phyloP scores from a whole-genome alignment of 2,113 vertebrate genomes.

The Arothron firmamentum region DNA sequence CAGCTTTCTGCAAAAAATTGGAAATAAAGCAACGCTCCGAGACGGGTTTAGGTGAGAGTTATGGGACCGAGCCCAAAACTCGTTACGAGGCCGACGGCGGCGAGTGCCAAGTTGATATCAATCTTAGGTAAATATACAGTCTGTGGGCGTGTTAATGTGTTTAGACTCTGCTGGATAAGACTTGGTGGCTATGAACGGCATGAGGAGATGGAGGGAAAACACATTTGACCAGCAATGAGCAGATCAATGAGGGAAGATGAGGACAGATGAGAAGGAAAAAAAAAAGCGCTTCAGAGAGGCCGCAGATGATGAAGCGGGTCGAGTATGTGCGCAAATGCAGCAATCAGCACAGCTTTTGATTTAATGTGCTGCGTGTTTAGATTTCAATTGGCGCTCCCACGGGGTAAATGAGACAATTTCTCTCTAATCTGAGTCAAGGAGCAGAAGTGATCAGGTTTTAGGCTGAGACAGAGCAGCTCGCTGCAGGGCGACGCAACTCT shows the following conservation, averaged over 20 bases:
- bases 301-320: constrained; percentile 36
- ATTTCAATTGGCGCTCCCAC: constrained; percentile 36
- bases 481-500: constrained; percentile 32
- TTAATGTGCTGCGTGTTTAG: constrained; percentile 27
- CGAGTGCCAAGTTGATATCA: background rate
- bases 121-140: background rate
- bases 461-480: constrained; percentile 20
- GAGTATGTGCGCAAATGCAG: constrained; percentile 9
- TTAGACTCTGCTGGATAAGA: too few relatives aligned
- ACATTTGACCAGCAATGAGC: constrained; percentile 50
- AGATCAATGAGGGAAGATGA: constrained; percentile 58
- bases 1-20: background rate
- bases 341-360: constrained; percentile 49
- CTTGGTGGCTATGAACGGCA: background rate
- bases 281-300: constrained; percentile 24
- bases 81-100: background rate
- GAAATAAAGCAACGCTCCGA: background rate
- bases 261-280: constrained; percentile 47
- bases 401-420: constrained; percentile 51
- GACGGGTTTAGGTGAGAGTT: background rate
- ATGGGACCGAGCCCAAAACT: background rate
- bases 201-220: constrained; percentile 13
- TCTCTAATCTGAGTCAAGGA: constrained; percentile 35
- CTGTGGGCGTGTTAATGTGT: too few relatives aligned
- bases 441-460: constrained; percentile 37